phyloP scores from a whole-genome alignment of 2,113 vertebrate species.

The Tragelaphus imberbis region DNA sequence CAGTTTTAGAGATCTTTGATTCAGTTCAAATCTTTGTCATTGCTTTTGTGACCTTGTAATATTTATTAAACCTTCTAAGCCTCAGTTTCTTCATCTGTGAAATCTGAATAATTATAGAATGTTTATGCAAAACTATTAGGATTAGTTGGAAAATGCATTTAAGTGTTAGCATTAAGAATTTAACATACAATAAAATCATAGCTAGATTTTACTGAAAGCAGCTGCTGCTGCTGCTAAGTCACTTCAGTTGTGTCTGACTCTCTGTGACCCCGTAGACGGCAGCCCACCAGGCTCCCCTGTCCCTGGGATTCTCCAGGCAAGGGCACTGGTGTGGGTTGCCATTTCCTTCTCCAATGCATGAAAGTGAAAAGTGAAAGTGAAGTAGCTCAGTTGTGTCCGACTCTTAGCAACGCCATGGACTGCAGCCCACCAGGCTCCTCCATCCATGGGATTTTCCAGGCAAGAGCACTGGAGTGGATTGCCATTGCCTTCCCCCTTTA shows the following conservation, averaged over 20 bases:
- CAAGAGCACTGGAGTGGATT: too few relatives aligned
- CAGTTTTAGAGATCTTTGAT: neutral
- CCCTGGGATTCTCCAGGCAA: too few relatives aligned
- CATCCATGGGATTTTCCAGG: too few relatives aligned
- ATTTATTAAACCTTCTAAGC: neutral
- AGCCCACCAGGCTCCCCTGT: too few relatives aligned
- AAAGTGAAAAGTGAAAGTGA: too few relatives aligned
- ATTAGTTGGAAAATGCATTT: neutral
- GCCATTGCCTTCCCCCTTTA: neutral
- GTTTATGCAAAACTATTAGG: neutral
- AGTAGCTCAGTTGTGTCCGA: too few relatives aligned
- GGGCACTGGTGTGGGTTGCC: too few relatives aligned
- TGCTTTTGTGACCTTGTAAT: neutral
- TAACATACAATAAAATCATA: neutral
- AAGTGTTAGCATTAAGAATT: neutral
- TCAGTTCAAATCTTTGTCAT: neutral
- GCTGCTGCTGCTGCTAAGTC: too few relatives aligned
- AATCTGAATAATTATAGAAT: neutral
- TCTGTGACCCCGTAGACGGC: fast-evolving
- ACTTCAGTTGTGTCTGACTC: fast-evolving
- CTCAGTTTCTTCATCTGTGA: neutral
- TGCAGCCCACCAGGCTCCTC: too few relatives aligned
- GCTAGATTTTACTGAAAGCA: neutral
- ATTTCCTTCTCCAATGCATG: too few relatives aligned
- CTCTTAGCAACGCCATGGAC: too few relatives aligned